These are phyloP conservation scores for Nerophis ophidion DNA, from an alignment of 2,113 vertebrate species.

Conservation along the genomic window DNA sequence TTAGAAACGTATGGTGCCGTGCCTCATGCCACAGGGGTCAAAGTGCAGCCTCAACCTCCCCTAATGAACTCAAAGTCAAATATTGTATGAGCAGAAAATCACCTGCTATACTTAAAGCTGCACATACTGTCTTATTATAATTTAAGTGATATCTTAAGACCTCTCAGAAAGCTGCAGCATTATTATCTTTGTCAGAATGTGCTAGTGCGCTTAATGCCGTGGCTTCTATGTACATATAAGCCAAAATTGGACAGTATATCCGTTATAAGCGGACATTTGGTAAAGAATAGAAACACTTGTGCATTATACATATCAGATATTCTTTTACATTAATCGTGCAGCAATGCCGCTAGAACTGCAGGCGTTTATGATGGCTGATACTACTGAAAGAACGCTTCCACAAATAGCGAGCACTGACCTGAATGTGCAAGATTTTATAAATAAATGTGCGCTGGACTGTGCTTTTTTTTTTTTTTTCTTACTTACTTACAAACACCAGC, in stretches of 20 bases:
- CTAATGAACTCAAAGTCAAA: slow-evolving; percentile 13
- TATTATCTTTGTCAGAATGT: too few relatives aligned
- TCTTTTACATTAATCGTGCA: slow-evolving; percentile 1
- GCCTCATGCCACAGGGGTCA: slow-evolving; percentile 30
- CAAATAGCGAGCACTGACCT: slow-evolving; percentile 66
- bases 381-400: slow-evolving; percentile 35
- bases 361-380: slow-evolving; percentile 22
- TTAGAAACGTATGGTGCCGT: slow-evolving; percentile 37
- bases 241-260: too few relatives aligned
- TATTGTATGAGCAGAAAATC: neutral
- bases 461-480: slow-evolving; percentile 44
- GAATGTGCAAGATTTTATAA: slow-evolving; percentile 67
- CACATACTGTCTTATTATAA: neutral
- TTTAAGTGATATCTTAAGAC: neutral
- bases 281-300: too few relatives aligned
- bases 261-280: too few relatives aligned
- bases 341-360: slow-evolving; percentile 2
- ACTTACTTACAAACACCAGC: slow-evolving; percentile 25
- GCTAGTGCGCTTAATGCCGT: too few relatives aligned
- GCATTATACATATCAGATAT: neutral
- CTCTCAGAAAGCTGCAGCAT: too few relatives aligned
- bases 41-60: slow-evolving; percentile 36
- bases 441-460: slow-evolving; percentile 32
- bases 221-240: too few relatives aligned
- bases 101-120: neutral